These are phyloP conservation scores for Sinodicranocentrus sp. DNA, from an alignment of 2,888 invertebrate species.

Conservation along the genomic window DNA sequence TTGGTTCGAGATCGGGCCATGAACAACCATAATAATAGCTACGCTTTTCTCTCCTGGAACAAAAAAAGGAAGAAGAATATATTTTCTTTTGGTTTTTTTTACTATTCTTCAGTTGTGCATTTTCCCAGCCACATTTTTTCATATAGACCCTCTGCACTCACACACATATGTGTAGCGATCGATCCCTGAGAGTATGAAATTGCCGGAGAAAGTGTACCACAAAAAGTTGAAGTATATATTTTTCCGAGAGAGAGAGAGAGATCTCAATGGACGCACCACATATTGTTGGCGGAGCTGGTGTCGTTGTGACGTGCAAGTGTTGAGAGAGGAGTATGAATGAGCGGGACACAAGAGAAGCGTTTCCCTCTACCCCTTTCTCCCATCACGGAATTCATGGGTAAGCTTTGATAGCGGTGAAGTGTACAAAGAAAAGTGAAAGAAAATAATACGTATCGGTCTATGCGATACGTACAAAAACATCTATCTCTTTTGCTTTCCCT, in stretches of 20 bases:
- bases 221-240: neutral
- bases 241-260: neutral
- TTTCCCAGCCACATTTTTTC: neutral
- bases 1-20: constrained; percentile 15
- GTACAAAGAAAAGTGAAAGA: constrained; percentile 44
- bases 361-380: constrained; percentile 41
- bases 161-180: neutral
- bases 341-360: neutral
- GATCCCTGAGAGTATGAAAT: neutral
- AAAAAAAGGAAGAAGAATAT: too few species aligned
- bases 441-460: constrained; percentile 51
- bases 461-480: neutral
- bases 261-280: constrained; percentile 6
- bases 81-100: too few species aligned
- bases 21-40: neutral
- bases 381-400: constrained; percentile 43
- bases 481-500: neutral
- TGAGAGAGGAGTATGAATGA: neutral
- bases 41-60: neutral
- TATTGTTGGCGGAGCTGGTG: neutral
- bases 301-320: neutral
- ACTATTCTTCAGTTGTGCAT: too few species aligned
- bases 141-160: neutral
- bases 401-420: constrained; percentile 40
- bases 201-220: neutral